Percentiles rank a stretch among this genome's conserved stretches.
These are phyloP conservation scores for Spatulosminthurus flaviceps DNA, from an alignment of 2,888 invertebrate species.

Conservation along the genomic window DNA sequence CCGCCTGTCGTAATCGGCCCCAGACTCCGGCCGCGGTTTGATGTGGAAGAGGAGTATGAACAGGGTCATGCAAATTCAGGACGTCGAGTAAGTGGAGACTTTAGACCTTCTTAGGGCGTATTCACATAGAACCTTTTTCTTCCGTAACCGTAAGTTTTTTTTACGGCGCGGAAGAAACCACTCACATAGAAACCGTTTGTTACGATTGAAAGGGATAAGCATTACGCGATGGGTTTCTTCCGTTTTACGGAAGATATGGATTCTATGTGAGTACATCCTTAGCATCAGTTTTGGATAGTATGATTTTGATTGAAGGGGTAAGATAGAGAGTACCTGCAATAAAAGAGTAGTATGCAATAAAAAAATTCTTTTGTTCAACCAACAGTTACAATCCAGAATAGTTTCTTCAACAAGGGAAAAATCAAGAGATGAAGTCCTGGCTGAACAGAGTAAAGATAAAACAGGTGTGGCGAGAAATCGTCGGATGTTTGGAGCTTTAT, in stretches of 20 bases:
- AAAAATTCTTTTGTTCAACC: background rate
- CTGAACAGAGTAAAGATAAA: slow-evolving; percentile 84
- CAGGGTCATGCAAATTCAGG: slow-evolving; percentile 36
- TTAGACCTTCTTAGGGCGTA: background rate
- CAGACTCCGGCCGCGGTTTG: slow-evolving; percentile 54
- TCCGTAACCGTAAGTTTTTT: too few species aligned
- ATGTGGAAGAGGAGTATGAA: slow-evolving; percentile 51
- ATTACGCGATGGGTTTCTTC: too few species aligned
- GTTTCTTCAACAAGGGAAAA: slow-evolving; percentile 82
- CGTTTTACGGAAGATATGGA: too few species aligned
- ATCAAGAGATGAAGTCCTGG: slow-evolving; percentile 82
- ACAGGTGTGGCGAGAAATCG: slow-evolving; percentile 80
- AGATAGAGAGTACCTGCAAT: too few species aligned
- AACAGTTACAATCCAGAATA: slow-evolving; percentile 77
- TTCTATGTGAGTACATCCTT: too few species aligned
- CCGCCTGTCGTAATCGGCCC: slow-evolving; percentile 55
- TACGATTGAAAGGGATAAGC: too few species aligned
- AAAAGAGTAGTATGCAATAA: background rate
- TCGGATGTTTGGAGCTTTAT: slow-evolving; percentile 93
- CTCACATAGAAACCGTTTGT: too few species aligned
- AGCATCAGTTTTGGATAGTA: too few species aligned
- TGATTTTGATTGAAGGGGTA: too few species aligned
- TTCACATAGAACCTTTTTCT: too few species aligned
- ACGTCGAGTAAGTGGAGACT: slow-evolving; percentile 46
- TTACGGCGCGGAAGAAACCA: too few species aligned